Evolutionary conservation across 2,888 invertebrate genomes (phyloP).

Genomic region (Oithona nana): DNA sequence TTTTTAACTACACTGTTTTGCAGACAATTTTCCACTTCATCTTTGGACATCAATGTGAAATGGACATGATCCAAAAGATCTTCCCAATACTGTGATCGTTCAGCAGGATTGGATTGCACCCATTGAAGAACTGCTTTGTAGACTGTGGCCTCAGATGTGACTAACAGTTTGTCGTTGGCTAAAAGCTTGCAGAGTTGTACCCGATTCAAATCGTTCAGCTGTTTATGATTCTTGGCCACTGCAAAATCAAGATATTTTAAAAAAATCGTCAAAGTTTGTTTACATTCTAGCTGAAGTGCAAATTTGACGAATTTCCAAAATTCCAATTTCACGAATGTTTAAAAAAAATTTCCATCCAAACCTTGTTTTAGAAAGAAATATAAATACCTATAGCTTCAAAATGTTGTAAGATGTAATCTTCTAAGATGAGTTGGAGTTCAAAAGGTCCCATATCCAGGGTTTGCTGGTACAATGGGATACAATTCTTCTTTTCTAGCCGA

Average conservation of each 20-base stretch:
- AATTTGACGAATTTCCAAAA: too few species aligned
- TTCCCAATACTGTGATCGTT: not conserved
- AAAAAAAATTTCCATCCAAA: too few species aligned
- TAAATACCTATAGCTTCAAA: slow-evolving; percentile 10
- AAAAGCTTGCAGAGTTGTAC: not conserved
- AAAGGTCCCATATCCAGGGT: not conserved
- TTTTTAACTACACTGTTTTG: not conserved
- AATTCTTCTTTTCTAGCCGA: slow-evolving; percentile 1
- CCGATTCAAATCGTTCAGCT: not conserved
- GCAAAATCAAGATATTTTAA: too few species aligned
- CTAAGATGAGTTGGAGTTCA: not conserved
- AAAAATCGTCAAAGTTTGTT: too few species aligned
- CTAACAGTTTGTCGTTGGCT: slow-evolving; percentile 2
- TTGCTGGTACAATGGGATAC: not conserved
- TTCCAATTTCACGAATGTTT: too few species aligned
- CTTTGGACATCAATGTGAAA: not conserved
- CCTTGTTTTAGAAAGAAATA: too few species aligned
- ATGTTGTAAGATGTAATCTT: slow-evolving; percentile 9
- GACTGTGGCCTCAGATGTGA: not conserved
- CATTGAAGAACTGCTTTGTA: not conserved
- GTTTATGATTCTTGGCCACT: not conserved
- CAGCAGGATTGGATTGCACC: not conserved
- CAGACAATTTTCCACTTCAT: slow-evolving; percentile 3
- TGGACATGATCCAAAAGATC: not conserved
- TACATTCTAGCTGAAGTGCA: too few species aligned